Evolutionary conservation across 2,888 invertebrate species (phyloP), one percentile per base, ranked within the genome.

Genomic region (Beris morrisii): DNA sequence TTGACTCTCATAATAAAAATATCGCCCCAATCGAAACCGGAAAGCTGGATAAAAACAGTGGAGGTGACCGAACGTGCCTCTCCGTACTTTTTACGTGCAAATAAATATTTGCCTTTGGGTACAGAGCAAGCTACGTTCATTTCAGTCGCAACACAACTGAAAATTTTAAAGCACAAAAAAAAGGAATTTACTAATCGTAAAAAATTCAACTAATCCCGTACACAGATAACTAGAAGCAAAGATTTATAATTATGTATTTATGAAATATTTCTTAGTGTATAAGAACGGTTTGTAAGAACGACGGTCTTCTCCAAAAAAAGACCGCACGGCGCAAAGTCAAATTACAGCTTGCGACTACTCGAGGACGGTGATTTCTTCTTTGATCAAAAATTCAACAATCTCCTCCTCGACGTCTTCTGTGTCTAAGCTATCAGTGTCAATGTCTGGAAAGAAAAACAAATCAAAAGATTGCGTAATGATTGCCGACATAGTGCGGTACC

Each of bases 331-430:
- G 50, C 13, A 46, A 31, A 28, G 11, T 9, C 22, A 61, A 38
- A 15, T 13, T 32, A 5, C 50, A 61, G 50, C n/a, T 50, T 32
- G 72, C 73, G 75, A 74, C 73, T 89, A 92, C 84, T 92, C 92
- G 78, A 92, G 84, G 73, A 88, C 81, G 22, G 88, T 90, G 76
- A 87, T 86, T 86, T 97, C 96, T 85, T 97, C 95, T 86, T 96
- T 96, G 79, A 97, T 88, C 85, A 97, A 93, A 90, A 97, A 96
- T 89, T 97, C 97, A 76, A 97, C 91, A 77, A 91, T 86, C 84
- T 97, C 97, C 79, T 97, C 97, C 79, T 95, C 95, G 75, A 94
- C 88, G 80, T 95, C 94, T 77, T 95, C 93, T 63, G 91, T 90
- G 79, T 93, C 92, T 73, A 95, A 82, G 78, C 90, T 91, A 82